phyloP scores from a whole-genome alignment of 2,113 vertebrate species.

The Otocyon megalotis region DNA sequence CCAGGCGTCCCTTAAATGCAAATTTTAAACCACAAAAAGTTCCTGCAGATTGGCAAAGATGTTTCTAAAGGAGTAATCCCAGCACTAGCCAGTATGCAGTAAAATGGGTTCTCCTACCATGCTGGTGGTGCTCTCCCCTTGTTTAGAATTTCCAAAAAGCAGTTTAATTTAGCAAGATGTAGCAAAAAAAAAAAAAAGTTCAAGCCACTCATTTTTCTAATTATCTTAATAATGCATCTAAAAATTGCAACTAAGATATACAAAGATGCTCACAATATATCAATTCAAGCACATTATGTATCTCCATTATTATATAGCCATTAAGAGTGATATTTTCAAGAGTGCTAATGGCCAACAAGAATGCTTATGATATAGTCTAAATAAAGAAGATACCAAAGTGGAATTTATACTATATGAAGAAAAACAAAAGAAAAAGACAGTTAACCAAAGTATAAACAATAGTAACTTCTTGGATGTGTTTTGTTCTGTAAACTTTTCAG shows the following conservation, averaged over 20 bases:
- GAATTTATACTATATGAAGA: not conserved
- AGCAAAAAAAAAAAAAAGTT: not conserved
- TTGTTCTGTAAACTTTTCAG: not conserved
- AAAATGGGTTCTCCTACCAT: not conserved
- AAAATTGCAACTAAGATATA: not conserved
- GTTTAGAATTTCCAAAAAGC: not conserved
- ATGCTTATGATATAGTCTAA: not conserved
- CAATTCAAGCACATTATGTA: not conserved
- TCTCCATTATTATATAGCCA: not conserved
- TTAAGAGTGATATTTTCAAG: not conserved
- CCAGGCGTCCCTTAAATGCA: not conserved
- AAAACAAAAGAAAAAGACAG: not conserved
- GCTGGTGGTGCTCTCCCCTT: not conserved
- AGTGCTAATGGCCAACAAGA: not conserved
- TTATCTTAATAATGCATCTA: not conserved
- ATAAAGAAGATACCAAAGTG: not conserved
- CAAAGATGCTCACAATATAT: not conserved
- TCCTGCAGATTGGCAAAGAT: not conserved
- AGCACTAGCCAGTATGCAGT: not conserved
- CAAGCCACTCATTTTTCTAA: not conserved
- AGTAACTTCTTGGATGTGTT: not conserved
- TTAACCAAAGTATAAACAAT: slow-evolving; percentile 8
- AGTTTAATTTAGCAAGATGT: not conserved
- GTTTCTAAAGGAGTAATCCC: not conserved
- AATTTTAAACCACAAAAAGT: not conserved